Conservation (phyloP, 2,888 invertebrate species). For the Lasiommata megera region DNA sequence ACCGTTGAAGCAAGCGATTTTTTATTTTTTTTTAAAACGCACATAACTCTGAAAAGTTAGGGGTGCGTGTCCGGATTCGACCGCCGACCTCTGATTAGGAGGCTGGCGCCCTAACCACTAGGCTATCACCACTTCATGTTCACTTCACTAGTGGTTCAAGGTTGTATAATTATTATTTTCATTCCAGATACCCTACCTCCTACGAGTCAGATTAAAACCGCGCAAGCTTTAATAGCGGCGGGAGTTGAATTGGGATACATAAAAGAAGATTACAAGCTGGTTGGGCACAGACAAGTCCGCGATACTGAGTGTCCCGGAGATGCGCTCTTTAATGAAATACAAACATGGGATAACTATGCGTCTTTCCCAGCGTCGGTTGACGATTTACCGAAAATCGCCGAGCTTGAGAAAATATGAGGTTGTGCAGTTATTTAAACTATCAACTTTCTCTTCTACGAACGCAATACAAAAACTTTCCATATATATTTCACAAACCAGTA, state of each 20-base stretch:
- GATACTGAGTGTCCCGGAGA: constrained; percentile 85
- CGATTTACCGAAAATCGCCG: constrained; percentile 38
- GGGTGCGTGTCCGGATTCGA: too few species aligned
- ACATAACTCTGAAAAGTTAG: too few species aligned
- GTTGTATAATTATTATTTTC: background rate
- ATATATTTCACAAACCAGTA: too few species aligned
- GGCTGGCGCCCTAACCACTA: too few species aligned
- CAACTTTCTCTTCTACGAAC: too few species aligned
- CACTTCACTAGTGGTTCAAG: too few species aligned
- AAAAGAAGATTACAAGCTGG: constrained; percentile 75
- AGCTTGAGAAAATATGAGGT: background rate
- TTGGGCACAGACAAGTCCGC: constrained; percentile 78
- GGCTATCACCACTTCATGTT: too few species aligned
- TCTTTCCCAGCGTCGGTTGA: constrained; percentile 44
- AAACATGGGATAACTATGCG: constrained; percentile 81
- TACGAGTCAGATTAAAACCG: constrained; percentile 77
- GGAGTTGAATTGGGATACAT: constrained; percentile 84
- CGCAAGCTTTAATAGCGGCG: constrained; percentile 80
- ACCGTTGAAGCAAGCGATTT: too few species aligned
- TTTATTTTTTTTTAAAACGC: too few species aligned
- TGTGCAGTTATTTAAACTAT: too few species aligned
- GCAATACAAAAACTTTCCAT: too few species aligned
- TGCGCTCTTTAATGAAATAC: constrained; percentile 80
- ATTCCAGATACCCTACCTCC: constrained; percentile 75
- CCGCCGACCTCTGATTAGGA: too few species aligned